Evolutionary conservation across 2,888 invertebrate species (phyloP).

Genomic region (Alentia gelatinosa): DNA sequence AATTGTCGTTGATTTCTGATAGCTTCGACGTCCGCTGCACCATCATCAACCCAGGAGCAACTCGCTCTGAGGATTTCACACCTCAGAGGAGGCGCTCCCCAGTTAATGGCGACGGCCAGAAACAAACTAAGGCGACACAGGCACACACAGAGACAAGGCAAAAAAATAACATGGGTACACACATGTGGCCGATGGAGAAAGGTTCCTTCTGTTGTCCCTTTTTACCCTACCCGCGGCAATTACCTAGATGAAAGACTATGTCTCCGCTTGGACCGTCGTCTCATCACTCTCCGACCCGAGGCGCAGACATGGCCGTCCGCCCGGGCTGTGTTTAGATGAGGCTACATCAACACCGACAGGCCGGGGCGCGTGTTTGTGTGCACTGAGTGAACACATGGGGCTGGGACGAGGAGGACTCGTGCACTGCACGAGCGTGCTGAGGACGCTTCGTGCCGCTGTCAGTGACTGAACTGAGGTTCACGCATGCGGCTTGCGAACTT

Average conservation of each 20-base stretch:
- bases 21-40: background rate
- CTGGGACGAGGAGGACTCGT: no score
- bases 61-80: constrained; percentile 3
- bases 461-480: no score
- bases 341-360: no score
- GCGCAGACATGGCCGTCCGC: background rate
- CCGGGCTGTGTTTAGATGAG: no score
- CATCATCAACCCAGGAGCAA: background rate
- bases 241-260: constrained; percentile 39
- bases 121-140: background rate
- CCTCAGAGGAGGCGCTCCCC: background rate
- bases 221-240: constrained; percentile 22
- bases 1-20: constrained; percentile 34
- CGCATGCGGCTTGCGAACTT: no score
- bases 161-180: background rate
- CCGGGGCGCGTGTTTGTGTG: no score
- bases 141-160: background rate
- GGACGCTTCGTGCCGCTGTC: no score
- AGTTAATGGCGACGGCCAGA: background rate
- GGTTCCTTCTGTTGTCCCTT: background rate
- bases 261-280: background rate
- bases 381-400: no score
- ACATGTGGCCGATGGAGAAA: background rate
- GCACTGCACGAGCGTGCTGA: no score
- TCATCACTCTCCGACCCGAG: constrained; percentile 14